These are phyloP conservation scores for Apodemia duryi DNA, from an alignment of 2,888 invertebrate species.

Conservation along the genomic window DNA sequence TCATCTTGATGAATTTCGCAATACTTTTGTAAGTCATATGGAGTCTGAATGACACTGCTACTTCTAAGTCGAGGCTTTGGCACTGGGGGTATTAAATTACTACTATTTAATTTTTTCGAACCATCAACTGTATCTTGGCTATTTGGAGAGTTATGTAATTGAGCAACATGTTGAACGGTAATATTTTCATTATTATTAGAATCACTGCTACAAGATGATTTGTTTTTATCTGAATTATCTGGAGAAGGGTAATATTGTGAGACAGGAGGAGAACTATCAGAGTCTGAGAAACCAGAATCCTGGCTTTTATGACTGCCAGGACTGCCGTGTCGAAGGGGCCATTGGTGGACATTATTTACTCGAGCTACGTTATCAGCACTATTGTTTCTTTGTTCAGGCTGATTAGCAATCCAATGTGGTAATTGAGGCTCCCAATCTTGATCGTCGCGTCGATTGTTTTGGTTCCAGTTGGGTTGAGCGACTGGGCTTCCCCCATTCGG, in stretches of 20 bases:
- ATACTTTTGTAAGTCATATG: conserved; percentile 73
- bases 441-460: conserved; percentile 52
- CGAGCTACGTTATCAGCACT: conserved; percentile 58
- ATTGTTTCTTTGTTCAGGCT: conserved; percentile 62
- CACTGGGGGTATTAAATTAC: conserved; percentile 45
- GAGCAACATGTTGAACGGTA: conserved; percentile 64
- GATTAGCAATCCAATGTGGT: conserved; percentile 74
- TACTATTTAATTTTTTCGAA: conserved; percentile 40
- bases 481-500: conserved; percentile 65
- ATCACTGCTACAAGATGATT: conserved; percentile 63
- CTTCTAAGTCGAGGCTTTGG: conserved; percentile 68
- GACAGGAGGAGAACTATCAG: conserved; percentile 82
- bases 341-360: conserved; percentile 58
- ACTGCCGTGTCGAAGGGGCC: conserved; percentile 73
- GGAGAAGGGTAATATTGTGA: conserved; percentile 64
- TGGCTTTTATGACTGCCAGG: conserved; percentile 85
- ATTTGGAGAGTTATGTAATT: conserved; percentile 56
- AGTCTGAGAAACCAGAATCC: conserved; percentile 90
- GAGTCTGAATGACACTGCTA: conserved; percentile 73
- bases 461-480: conserved; percentile 53
- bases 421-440: conserved; percentile 74
- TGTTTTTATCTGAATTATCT: conserved; percentile 54
- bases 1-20: conserved; percentile 71
- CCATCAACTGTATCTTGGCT: conserved; percentile 56
- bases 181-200: conserved; percentile 70